Percentiles rank a stretch among this genome's conserved stretches.
phyloP scores from a whole-genome alignment of 2,888 invertebrate species.

The Cepaea hortensis region DNA sequence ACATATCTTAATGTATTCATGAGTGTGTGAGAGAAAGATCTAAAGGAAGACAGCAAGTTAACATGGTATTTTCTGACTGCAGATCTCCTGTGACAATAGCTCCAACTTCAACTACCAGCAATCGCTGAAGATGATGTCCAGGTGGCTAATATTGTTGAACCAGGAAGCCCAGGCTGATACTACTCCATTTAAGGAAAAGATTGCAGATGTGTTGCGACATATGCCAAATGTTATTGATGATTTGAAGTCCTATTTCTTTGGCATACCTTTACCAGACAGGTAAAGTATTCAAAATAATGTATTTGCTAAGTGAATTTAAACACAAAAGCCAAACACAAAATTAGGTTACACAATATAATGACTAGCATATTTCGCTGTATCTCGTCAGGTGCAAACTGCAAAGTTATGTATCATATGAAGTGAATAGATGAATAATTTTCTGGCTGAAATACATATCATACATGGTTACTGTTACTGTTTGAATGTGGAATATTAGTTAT shows the following conservation, averaged over 20 bases:
- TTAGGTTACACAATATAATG: no score
- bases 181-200: constrained; percentile 83
- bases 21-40: no score
- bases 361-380: no score
- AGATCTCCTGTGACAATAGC: constrained; percentile 83
- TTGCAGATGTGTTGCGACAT: constrained; percentile 87
- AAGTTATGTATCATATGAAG: no score
- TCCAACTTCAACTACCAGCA: constrained; percentile 85
- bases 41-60: constrained; percentile 39
- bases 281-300: constrained; percentile 70
- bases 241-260: constrained; percentile 87
- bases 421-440: no score
- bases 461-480: no score
- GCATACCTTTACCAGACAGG: constrained; percentile 87
- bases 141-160: constrained; percentile 51
- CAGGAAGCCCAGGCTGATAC: constrained; percentile 78
- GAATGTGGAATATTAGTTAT: no score
- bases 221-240: constrained; percentile 87
- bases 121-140: constrained; percentile 51
- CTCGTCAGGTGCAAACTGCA: no score
- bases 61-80: constrained; percentile 53
- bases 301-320: no score
- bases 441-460: no score
- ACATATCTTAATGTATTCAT: no score
- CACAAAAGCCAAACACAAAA: no score